Evolutionary conservation across 2,797 vertebrate genomes (phyloP).

Genomic region (Paramormyrops hopkinsi): DNA sequence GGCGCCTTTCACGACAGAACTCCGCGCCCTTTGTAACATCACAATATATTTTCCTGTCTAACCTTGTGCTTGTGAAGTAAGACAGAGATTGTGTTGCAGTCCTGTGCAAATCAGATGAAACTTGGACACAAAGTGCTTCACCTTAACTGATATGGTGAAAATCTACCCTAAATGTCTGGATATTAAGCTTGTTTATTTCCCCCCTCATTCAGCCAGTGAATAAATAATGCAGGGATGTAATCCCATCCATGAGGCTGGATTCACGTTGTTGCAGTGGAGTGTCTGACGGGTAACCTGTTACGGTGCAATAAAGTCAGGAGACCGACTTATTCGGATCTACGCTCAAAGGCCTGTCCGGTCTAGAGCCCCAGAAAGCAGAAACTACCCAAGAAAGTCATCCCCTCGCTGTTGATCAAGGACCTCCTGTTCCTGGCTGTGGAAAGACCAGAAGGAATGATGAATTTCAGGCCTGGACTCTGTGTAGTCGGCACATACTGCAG

Average conservation of each 20-base stretch:
- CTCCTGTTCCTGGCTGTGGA: not conserved
- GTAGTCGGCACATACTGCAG: not conserved
- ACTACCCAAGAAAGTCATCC: not conserved
- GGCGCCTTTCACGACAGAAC: not conserved
- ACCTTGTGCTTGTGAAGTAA: not conserved
- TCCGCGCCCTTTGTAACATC: not conserved
- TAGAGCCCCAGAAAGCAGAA: not conserved
- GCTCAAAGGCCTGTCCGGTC: not conserved
- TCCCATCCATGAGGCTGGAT: not conserved
- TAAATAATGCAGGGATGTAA: conserved; percentile 7
- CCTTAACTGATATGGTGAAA: not conserved
- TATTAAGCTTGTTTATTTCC: not conserved
- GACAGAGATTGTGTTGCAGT: not conserved
- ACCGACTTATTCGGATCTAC: not conserved
- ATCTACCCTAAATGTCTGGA: not conserved
- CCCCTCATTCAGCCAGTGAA: not conserved
- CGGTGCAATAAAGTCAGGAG: not conserved
- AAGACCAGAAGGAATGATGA: not conserved
- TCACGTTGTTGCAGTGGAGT: not conserved
- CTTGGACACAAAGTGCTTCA: not conserved
- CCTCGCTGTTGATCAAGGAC: not conserved
- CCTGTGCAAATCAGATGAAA: not conserved
- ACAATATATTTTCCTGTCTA: not conserved
- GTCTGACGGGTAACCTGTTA: not conserved
- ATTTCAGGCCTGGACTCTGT: not conserved